phyloP scores from a whole-genome alignment of 2,888 invertebrate species.

The Sinotaia quadrata region DNA sequence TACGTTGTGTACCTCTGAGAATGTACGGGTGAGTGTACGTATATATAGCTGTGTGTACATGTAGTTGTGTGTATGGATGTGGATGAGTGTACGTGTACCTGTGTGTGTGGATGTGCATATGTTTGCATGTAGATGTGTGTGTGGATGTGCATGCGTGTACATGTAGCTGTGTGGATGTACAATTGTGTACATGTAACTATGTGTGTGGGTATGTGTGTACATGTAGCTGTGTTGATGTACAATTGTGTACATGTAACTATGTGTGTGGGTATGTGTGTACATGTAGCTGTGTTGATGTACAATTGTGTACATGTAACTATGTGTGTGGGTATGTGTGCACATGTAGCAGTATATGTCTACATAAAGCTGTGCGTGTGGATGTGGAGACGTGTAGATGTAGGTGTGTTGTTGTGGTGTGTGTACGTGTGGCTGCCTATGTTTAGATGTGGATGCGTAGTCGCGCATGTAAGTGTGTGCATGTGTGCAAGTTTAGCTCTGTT shows the following conservation, averaged over 20 bases:
- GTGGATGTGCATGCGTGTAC: slow-evolving; percentile 6
- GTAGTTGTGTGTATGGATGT: no score
- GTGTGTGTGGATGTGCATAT: slow-evolving; percentile 6
- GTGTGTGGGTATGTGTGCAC: no score
- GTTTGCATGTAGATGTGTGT: neutral
- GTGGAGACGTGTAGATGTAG: no score
- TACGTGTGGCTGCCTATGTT: slow-evolving; percentile 4
- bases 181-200: no score
- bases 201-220: slow-evolving; percentile 6
- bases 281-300: neutral
- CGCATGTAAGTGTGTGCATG: slow-evolving; percentile 11
- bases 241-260: neutral
- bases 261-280: neutral
- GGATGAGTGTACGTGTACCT: no score
- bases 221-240: slow-evolving; percentile 2
- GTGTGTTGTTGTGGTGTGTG: neutral
- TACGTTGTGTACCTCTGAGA: no score
- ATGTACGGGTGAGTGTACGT: no score
- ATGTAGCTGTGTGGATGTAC: slow-evolving; percentile 7
- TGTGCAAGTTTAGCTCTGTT: slow-evolving; percentile 5
- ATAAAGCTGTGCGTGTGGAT: no score
- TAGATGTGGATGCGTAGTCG: neutral
- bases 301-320: neutral
- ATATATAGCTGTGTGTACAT: no score
- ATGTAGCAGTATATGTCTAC: neutral